A percentile compares a stretch with the other conserved stretches of the same genome.
Conservation (phyloP, 2,888 invertebrate genomes). For the Idaea aversata region DNA sequence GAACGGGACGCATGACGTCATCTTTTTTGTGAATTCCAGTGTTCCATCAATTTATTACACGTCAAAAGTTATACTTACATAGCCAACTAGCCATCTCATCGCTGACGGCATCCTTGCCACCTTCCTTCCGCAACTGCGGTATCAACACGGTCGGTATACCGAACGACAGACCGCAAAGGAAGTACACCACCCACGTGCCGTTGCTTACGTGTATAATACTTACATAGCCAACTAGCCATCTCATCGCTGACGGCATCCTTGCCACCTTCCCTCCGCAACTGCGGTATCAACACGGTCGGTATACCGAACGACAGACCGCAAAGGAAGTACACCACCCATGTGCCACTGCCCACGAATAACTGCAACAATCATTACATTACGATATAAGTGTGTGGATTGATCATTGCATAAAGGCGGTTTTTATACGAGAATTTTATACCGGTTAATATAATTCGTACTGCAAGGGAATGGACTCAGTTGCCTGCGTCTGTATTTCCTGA, state of each 20-base stretch:
- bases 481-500: too few relatives aligned
- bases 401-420: too few relatives aligned
- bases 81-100: slow-evolving; percentile 39
- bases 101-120: slow-evolving; percentile 26
- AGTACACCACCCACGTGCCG: slow-evolving; percentile 30
- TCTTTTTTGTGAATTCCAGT: too few relatives aligned
- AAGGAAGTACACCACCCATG: slow-evolving; percentile 32
- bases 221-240: slow-evolving; percentile 38
- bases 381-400: too few relatives aligned
- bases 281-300: slow-evolving; percentile 38
- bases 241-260: slow-evolving; percentile 30
- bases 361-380: too few relatives aligned
- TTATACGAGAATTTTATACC: too few relatives aligned
- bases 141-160: slow-evolving; percentile 36
- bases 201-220: slow-evolving; percentile 27
- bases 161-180: slow-evolving; percentile 25
- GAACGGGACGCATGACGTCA: too few relatives aligned
- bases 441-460: too few relatives aligned
- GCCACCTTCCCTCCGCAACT: slow-evolving; percentile 29
- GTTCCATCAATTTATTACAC: neutral
- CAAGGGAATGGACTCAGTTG: too few relatives aligned
- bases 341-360: slow-evolving; percentile 24
- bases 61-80: slow-evolving; percentile 17
- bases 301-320: slow-evolving; percentile 25
- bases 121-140: slow-evolving; percentile 33